These are phyloP conservation scores for Ctenopoma kingsleyae DNA, from an alignment of 2,797 vertebrate genomes.

Conservation along the genomic window DNA sequence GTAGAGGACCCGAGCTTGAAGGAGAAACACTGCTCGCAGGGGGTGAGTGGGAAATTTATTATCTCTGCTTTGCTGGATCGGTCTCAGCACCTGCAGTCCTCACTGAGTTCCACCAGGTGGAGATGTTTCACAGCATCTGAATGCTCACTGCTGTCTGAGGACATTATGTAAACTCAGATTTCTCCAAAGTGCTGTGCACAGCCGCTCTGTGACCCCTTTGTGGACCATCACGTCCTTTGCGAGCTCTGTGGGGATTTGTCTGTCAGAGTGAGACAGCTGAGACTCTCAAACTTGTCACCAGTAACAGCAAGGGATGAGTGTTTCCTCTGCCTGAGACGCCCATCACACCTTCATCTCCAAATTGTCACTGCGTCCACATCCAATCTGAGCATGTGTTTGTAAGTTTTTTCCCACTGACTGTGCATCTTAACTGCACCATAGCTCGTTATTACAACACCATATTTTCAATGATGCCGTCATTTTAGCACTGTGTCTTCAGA, in stretches of 20 bases:
- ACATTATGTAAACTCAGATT: constrained; percentile 37
- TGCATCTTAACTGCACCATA: not conserved
- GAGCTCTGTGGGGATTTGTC: constrained; percentile 13
- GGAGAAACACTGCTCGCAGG: no score
- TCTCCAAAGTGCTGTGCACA: constrained; percentile 34
- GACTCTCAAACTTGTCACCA: not conserved
- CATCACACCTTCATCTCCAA: constrained; percentile 1
- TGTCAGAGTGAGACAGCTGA: constrained; percentile 19
- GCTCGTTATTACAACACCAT: not conserved
- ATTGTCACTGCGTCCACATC: not conserved
- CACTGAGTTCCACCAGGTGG: constrained; percentile 43
- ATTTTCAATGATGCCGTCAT: not conserved
- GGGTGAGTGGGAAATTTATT: no score
- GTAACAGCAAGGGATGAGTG: not conserved
- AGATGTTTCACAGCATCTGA: constrained; percentile 10
- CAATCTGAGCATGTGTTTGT: not conserved
- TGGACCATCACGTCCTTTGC: constrained; percentile 9
- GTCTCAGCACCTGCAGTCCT: constrained; percentile 21
- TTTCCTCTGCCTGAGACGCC: constrained; percentile 13
- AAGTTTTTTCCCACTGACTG: not conserved
- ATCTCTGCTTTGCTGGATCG: no score
- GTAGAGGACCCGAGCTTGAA: no score
- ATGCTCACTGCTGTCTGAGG: not conserved
- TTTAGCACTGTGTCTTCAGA: no score
- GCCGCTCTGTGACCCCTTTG: constrained; percentile 50